Percentiles rank a stretch among this genome's conserved stretches.
Evolutionary conservation across 2,888 invertebrate genomes (phyloP).

Genomic region (Microplitis manilae): DNA sequence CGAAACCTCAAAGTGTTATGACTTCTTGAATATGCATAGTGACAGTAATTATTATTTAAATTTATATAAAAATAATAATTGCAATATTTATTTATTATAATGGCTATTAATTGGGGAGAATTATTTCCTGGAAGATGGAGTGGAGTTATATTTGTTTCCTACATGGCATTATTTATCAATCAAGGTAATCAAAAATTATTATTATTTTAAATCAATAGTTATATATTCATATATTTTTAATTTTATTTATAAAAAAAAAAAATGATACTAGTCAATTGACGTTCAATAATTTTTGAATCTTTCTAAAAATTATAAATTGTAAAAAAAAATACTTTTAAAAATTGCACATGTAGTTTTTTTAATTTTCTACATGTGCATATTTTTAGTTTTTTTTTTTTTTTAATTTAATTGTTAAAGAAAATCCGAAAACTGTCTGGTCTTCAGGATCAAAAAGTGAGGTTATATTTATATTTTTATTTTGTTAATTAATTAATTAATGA

Average conservation of each 20-base stretch:
- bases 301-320: too few species aligned
- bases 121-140: constrained; percentile 89
- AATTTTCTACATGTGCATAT: too few species aligned
- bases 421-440: too few species aligned
- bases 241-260: constrained; percentile 5
- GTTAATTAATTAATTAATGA: not conserved
- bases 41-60: not conserved
- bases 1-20: not conserved
- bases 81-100: constrained; percentile 42
- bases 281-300: too few species aligned
- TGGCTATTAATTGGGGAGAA: constrained; percentile 75
- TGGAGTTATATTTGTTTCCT: constrained; percentile 85
- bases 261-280: too few species aligned
- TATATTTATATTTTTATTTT: not conserved
- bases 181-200: constrained; percentile 79
- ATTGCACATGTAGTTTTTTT: too few species aligned
- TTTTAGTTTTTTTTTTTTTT: too few species aligned
- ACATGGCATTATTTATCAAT: constrained; percentile 91
- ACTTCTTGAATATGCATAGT: not conserved
- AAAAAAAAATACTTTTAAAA: too few species aligned
- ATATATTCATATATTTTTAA: not conserved
- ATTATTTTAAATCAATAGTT: constrained; percentile 3
- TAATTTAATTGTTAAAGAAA: too few species aligned
- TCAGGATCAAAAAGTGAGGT: constrained; percentile 19
- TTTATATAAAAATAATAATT: constrained; percentile 7